A percentile compares a stretch with the other conserved stretches of the same genome.
Conservation (phyloP, 2,888 invertebrate species). For the Aleiodes leptofemur region DNA sequence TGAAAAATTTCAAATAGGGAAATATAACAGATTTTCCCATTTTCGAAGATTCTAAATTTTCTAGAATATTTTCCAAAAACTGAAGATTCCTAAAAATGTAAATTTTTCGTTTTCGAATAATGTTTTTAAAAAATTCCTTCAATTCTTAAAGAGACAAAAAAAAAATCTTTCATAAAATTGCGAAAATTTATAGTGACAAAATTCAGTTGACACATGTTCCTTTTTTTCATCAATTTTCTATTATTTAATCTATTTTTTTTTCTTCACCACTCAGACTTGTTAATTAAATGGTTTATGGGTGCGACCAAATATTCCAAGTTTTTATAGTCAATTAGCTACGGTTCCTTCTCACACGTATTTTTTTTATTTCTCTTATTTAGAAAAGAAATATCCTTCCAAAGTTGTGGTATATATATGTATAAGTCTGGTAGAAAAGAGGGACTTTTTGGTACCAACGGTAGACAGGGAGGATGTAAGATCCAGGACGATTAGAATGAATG, state of each 20-base stretch:
- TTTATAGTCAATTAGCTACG: conserved; percentile 72
- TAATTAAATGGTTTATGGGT: conserved; percentile 70
- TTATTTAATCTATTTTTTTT: not conserved
- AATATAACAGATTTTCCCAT: too few species aligned
- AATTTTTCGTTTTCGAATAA: too few species aligned
- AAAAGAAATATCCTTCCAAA: conserved; percentile 11
- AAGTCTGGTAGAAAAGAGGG: conserved; percentile 54
- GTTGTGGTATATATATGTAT: conserved; percentile 7
- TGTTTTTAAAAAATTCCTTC: too few species aligned
- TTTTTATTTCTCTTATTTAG: not conserved
- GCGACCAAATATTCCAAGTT: conserved; percentile 67
- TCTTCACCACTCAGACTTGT: conserved; percentile 57
- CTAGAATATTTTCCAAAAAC: too few species aligned
- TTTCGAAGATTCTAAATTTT: too few species aligned
- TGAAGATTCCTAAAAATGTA: too few species aligned
- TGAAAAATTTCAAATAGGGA: too few species aligned
- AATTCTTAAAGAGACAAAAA: not conserved
- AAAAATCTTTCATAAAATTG: not conserved
- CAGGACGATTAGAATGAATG: conserved; percentile 72
- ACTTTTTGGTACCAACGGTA: conserved; percentile 60
- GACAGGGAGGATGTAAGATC: conserved; percentile 65
- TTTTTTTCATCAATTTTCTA: not conserved
- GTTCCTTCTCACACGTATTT: conserved; percentile 50
- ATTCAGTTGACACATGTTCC: not conserved
- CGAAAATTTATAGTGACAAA: not conserved